Evolutionary conservation across 2,113 vertebrate species (phyloP), one percentile per base, ranked within the genome.

Genomic region (Microcebus tavaratra): DNA sequence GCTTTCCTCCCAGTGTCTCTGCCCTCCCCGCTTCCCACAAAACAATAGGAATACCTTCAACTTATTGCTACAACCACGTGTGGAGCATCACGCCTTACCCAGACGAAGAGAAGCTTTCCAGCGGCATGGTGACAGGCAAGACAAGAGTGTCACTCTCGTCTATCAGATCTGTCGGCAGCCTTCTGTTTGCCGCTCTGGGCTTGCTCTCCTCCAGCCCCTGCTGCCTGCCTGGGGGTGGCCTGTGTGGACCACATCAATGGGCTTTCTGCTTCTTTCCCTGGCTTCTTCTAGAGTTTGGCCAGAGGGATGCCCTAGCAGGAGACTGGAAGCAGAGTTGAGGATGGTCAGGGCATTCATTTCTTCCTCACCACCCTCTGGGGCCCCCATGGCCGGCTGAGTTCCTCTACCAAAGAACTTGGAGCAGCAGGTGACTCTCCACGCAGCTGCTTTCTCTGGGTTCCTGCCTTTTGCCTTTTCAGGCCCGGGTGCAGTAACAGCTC

Each of bases 21-120:
- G 55, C 55, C 48, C 48, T 83, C 45, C 61, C 61, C 68, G 48
- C 59, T 7, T 39, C 45, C 73, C 42, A 8, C 5, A 1, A 8
- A 39, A 45, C 15, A 14, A 3, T 0, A 10, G 13, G 45, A 25
- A 53, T 6, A 21, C n/a, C n/a, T 50, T 88, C 57, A 3, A 10
- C 29, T 11, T 21, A 6, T 0, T 1, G n/a, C 70, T 21, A 3
- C 50, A 2, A 2, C 14, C 13, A 8, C 1, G 67, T 27, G n/a
- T 9, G 2, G 15, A 45, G 39, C 29, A 11, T 13, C 55, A 1
- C 0, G 0, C 75, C 23, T 23, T 6, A 36, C 18, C 72, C 17
- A 50, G 89, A 8, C 53, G 4, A 15, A 59, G n/a, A 21, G 42
- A 55, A 72, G 34, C n/a, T 82, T 45, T 55, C 55, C 45, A 31